Base-by-base conservation (phyloP, 2,888 invertebrate species). In the Drosophila crucigera region DNA sequence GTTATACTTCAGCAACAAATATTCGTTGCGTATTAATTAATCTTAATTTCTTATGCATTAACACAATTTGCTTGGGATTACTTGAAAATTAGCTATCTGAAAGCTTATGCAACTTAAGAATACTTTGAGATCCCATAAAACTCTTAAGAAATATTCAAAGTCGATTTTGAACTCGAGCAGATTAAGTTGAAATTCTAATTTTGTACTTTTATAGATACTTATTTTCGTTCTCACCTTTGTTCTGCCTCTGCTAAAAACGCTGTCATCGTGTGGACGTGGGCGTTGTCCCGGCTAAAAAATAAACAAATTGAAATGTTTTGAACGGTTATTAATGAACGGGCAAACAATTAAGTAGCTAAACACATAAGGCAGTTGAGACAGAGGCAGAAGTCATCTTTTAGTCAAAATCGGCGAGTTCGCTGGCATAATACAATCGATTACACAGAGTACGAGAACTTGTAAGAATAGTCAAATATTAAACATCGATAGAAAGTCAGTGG, bases 201-300 rank as follows among this genome's bases (percentile, higher is more conserved):
- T 50, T 28, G 2, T 10, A 5, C 10, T 28, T 49, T 30, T 55
- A 16, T 25, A 1, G 22, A 25, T 16, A 28, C 25, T n/a, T 14
- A 6, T 11, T 25, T 6, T 4, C 7, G 4, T 22, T 77, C 90
- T 31, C 80, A 92, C 92, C 92, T 92, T 92, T 92, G 92, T 92
- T 78, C 92, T 89, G 70, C 92, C 92, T 82, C 92, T 89, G 78
- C 92, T 92, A 71, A 92, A 92, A 63, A 92, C 92, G 78, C 92
- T 91, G 69, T 92, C 92, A 70, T 92, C 92, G 68, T 92, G 92
- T 66, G 92, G 92, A 82, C 92, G 91, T 83, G 92, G 91, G 68
- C 92, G 90, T 68, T 92, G 92, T 83, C 92, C 92, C 82, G 92
- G 92, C 92, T 92, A 84, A 47, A 90, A 89, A 41, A 52, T 31